phyloP scores from a whole-genome alignment of 2,888 invertebrate genomes.

The Philopedon plagiatum region DNA sequence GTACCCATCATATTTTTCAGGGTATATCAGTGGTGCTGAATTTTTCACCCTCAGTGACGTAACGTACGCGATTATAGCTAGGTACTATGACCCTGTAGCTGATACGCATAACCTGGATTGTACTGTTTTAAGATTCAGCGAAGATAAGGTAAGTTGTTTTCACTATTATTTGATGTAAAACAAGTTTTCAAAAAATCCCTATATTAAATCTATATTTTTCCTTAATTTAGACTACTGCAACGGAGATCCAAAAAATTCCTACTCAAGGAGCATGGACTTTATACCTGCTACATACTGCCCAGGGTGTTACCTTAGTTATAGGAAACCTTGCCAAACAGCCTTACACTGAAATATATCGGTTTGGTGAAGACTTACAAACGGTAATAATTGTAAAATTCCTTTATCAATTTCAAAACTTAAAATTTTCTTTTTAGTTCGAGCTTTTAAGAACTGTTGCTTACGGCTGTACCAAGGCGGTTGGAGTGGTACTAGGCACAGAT shows the following conservation, averaged over 20 bases:
- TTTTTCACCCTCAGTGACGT: constrained; percentile 61
- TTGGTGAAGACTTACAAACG: constrained; percentile 57
- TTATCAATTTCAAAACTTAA: no score
- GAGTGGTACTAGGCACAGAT: constrained; percentile 60
- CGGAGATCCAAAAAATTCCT: constrained; percentile 61
- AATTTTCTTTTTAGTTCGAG: constrained; percentile 61
- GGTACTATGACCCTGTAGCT: constrained; percentile 60
- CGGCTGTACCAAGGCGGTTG: constrained; percentile 61
- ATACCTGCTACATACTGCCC: constrained; percentile 62
- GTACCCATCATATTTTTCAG: constrained; percentile 55
- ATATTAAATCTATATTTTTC: constrained; percentile 33
- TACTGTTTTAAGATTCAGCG: constrained; percentile 58
- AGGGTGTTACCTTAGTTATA: constrained; percentile 63
- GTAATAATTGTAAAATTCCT: constrained; percentile 55
- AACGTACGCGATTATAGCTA: constrained; percentile 61
- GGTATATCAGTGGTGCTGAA: constrained; percentile 64
- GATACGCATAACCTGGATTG: constrained; percentile 61
- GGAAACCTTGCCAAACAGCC: constrained; percentile 57
- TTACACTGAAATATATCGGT: constrained; percentile 60
- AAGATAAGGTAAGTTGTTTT: constrained; percentile 61
- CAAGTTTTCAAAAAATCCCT: no score
- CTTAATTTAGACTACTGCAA: constrained; percentile 55
- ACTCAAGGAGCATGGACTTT: constrained; percentile 59
- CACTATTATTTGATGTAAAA: no score
- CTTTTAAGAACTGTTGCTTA: constrained; percentile 59